phyloP scores from a whole-genome alignment of 2,113 vertebrate species.

The Eretmochelys imbricata region DNA sequence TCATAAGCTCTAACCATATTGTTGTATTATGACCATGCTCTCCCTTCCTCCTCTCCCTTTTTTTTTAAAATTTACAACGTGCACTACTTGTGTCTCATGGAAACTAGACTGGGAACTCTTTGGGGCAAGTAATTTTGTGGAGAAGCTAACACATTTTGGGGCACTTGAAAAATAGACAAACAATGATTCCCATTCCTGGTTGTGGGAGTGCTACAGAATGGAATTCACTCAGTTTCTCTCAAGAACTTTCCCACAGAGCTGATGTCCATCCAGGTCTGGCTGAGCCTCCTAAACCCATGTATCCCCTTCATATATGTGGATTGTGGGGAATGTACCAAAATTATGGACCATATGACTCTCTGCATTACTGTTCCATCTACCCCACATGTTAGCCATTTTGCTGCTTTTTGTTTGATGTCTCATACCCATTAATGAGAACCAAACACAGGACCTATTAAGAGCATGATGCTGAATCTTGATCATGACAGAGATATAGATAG shows the following conservation, averaged over 20 bases:
- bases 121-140: not conserved
- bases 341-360: not conserved
- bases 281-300: no score
- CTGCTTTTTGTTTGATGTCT: not conserved
- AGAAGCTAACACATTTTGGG: not conserved
- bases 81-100: not conserved
- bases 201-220: not conserved
- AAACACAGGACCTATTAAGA: not conserved
- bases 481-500: not conserved
- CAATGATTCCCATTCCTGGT: not conserved
- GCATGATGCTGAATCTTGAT: not conserved
- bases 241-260: not conserved
- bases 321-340: not conserved
- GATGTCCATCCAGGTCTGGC: not conserved
- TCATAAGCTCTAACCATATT: not conserved
- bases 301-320: not conserved
- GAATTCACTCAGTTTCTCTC: not conserved
- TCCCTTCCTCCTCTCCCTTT: not conserved
- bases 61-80: not conserved
- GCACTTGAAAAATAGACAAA: no score
- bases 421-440: not conserved
- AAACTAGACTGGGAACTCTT: not conserved
- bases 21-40: not conserved
- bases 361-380: not conserved
- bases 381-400: rapidly evolving